Evolutionary conservation across 2,888 invertebrate species (phyloP).

Genomic region (Hecatera dysodea): DNA sequence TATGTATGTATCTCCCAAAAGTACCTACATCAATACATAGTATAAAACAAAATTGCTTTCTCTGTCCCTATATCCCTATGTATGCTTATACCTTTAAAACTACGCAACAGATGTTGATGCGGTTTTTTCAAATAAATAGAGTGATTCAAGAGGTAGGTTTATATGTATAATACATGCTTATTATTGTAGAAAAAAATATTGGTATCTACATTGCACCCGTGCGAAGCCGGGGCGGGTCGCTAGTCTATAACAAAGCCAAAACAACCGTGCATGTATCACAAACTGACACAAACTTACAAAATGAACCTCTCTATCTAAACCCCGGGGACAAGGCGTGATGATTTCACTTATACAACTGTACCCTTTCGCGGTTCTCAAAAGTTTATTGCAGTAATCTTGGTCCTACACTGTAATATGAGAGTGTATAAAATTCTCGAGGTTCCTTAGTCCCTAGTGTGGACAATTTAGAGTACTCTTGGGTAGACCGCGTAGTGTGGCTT

Average conservation of each 20-base stretch:
- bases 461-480: slow-evolving; percentile 61
- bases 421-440: slow-evolving; percentile 60
- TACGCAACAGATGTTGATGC: no score
- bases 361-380: slow-evolving; percentile 56
- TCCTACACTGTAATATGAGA: slow-evolving; percentile 55
- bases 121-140: no score
- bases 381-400: slow-evolving; percentile 65
- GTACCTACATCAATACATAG: no score
- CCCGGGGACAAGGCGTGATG: slow-evolving; percentile 56
- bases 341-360: slow-evolving; percentile 60
- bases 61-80: no score
- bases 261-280: slow-evolving; percentile 27
- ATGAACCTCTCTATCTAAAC: slow-evolving; percentile 41
- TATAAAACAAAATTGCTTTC: no score
- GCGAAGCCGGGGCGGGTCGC: no score
- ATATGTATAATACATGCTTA: no score
- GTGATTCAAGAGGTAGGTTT: no score
- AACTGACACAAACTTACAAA: slow-evolving; percentile 49
- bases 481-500: slow-evolving; percentile 37
- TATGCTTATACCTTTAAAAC: no score
- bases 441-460: slow-evolving; percentile 41
- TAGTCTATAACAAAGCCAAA: slow-evolving; percentile 31
- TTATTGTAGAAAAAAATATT: no score
- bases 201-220: no score
- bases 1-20: no score